Conservation (phyloP, 2,113 vertebrate genomes). For the Arvicanthis niloticus region DNA sequence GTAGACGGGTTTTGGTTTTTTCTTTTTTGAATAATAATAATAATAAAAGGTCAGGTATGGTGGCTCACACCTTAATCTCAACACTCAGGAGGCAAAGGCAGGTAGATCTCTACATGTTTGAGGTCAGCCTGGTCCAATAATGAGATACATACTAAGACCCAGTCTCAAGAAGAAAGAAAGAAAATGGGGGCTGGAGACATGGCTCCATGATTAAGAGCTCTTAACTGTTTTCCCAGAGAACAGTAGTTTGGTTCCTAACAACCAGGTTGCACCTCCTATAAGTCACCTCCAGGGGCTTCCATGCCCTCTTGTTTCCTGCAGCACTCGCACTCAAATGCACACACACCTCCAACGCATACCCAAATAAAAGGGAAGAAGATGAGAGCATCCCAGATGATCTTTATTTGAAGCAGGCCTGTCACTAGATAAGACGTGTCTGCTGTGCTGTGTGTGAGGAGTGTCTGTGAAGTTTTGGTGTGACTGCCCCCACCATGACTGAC, state of each 20-base stretch:
- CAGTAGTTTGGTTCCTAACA: neutral
- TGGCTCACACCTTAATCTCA: neutral
- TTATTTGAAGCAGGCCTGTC: conserved; percentile 29
- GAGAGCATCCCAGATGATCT: neutral
- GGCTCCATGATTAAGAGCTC: neutral
- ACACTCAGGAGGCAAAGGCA: neutral
- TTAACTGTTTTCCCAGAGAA: neutral
- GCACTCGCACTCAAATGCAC: neutral
- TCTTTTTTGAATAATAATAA: conserved; percentile 2
- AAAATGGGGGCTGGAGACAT: neutral
- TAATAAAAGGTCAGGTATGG: neutral
- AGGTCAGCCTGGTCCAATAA: neutral
- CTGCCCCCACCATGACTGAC: neutral
- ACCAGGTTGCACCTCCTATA: neutral
- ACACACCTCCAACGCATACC: neutral
- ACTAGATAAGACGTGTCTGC: neutral
- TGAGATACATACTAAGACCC: neutral
- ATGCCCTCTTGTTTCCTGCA: too few relatives aligned
- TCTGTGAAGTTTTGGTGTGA: neutral
- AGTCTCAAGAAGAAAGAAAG: neutral
- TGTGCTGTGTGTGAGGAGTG: neutral
- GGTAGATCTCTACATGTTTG: neutral
- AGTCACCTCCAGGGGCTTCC: neutral
- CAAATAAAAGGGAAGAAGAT: neutral
- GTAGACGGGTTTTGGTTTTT: neutral